Evolutionary conservation across 2,113 vertebrate genomes (phyloP).

Genomic region (Addax nasomaculatus): DNA sequence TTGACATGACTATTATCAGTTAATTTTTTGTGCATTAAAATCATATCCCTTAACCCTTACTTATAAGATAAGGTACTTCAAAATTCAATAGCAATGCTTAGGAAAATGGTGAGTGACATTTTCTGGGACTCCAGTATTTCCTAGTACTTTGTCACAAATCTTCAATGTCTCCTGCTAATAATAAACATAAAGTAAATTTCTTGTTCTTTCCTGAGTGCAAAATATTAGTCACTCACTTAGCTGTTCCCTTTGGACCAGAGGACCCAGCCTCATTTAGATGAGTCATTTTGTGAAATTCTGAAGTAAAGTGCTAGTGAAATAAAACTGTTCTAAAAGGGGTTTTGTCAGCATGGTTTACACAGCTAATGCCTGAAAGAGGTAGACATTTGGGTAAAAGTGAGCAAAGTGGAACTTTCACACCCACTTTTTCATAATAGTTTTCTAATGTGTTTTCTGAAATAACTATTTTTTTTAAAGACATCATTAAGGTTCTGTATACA

Average conservation of each 20-base stretch:
- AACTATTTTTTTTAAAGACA: neutral
- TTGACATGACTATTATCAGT: neutral
- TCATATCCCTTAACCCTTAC: neutral
- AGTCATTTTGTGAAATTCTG: constrained; percentile 67
- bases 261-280: constrained; percentile 51
- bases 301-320: constrained; percentile 37
- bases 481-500: neutral
- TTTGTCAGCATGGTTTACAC: constrained; percentile 55
- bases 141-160: neutral
- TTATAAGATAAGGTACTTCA: neutral
- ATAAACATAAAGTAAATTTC: constrained; percentile 54
- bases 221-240: constrained; percentile 58
- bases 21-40: neutral
- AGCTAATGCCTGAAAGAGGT: constrained; percentile 44
- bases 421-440: neutral
- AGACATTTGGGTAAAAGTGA: constrained; percentile 35
- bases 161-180: constrained; percentile 26
- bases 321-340: constrained; percentile 54
- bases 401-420: neutral
- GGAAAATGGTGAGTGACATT: neutral
- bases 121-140: constrained; percentile 3
- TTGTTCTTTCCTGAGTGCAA: constrained; percentile 30
- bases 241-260: constrained; percentile 1
- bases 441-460: neutral
- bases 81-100: neutral